Conservation (phyloP, 1,140 invertebrate genomes). For the Episyrphus balteatus region DNA sequence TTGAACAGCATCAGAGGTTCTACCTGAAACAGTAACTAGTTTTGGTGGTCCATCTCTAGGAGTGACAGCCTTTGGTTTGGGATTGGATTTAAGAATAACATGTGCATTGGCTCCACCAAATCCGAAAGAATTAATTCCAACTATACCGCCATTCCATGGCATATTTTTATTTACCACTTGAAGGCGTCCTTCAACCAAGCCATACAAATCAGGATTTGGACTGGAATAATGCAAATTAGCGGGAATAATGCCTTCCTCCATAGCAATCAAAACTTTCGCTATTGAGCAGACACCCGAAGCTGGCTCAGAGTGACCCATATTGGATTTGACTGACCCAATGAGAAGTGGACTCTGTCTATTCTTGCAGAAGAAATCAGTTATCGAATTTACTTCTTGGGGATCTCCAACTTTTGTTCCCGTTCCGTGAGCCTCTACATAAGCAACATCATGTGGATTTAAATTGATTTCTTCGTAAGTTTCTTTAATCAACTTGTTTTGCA, state of each 20-base stretch:
- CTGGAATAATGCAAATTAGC: conserved; percentile 78
- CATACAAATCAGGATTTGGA: conserved; percentile 84
- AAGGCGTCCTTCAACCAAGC: conserved; percentile 71
- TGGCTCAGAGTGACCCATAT: conserved; percentile 95
- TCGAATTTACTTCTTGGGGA: conserved; percentile 90
- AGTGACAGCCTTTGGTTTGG: conserved; percentile 52
- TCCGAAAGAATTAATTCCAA: conserved; percentile 91
- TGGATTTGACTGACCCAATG: conserved; percentile 93
- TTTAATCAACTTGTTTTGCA: conserved; percentile 76
- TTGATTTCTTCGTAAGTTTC: conserved; percentile 75
- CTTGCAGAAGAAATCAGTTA: conserved; percentile 84
- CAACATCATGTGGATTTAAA: conserved; percentile 68
- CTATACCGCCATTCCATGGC: conserved; percentile 72
- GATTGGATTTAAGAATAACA: conserved; percentile 68
- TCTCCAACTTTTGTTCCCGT: conserved; percentile 93
- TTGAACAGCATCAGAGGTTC: conserved; percentile 71
- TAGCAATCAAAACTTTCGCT: conserved; percentile 82
- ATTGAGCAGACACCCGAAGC: conserved; percentile 84
- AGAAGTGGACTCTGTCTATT: conserved; percentile 67
- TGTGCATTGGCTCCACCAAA: conserved; percentile 97
- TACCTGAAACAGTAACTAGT: conserved; percentile 67
- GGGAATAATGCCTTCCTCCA: conserved; percentile 79
- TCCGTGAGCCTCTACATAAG: conserved; percentile 91
- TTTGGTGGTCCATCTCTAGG: conserved; percentile 48
- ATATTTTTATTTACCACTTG: conserved; percentile 73